phyloP scores from a whole-genome alignment of 2,113 vertebrate genomes.

The Varanus salvator region DNA sequence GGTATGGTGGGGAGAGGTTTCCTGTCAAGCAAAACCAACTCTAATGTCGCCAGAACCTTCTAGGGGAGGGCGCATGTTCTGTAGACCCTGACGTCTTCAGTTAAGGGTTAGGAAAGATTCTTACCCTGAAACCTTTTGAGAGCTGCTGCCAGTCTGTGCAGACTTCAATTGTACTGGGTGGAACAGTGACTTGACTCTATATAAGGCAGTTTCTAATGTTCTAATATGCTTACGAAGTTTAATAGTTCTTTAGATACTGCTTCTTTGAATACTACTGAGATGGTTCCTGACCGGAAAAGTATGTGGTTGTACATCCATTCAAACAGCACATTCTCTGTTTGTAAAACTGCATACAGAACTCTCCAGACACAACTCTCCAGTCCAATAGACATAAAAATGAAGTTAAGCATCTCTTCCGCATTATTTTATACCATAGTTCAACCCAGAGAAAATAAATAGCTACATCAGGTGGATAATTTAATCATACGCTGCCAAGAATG shows the following conservation, averaged over 20 bases:
- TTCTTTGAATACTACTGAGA: background rate
- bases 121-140: background rate
- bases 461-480: slow-evolving; percentile 29
- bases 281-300: background rate
- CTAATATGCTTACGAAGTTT: background rate
- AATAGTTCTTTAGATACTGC: background rate
- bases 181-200: too few relatives aligned
- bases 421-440: slow-evolving; percentile 12
- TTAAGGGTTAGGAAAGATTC: background rate
- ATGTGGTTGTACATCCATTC: background rate
- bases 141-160: background rate
- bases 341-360: slow-evolving; percentile 9
- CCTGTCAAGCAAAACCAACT: background rate
- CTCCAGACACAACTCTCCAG: background rate
- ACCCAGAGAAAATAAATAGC: slow-evolving; percentile 24
- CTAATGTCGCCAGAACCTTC: background rate
- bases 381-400: slow-evolving; percentile 14
- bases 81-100: background rate
- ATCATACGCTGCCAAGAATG: slow-evolving; percentile 23
- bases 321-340: background rate
- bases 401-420: background rate
- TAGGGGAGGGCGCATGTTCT: background rate
- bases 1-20: background rate
- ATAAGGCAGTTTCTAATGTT: background rate
- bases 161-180: too few relatives aligned